phyloP scores from a whole-genome alignment of 1,140 invertebrate species.

The Lanistes nyassanus region DNA sequence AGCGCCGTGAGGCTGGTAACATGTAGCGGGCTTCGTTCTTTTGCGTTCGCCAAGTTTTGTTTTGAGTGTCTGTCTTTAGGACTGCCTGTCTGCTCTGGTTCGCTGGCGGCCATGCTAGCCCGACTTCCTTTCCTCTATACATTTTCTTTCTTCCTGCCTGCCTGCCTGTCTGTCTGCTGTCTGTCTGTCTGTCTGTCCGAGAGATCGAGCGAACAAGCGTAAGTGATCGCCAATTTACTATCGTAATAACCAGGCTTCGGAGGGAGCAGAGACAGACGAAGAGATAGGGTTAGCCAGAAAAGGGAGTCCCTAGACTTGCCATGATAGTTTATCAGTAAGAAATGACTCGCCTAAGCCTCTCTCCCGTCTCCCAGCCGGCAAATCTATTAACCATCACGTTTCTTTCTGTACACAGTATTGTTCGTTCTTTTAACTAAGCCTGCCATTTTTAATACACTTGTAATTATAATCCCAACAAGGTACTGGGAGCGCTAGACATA shows the following conservation, averaged over 20 bases:
- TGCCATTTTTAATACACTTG: no score
- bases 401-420: no score
- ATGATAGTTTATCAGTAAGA: neutral
- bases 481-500: no score
- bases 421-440: no score
- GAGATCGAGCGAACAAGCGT: neutral
- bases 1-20: neutral
- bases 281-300: neutral
- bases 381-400: neutral
- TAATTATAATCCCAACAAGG: no score
- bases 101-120: neutral
- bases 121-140: neutral
- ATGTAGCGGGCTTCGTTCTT: neutral
- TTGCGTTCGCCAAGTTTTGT: neutral
- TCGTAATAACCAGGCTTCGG: no score
- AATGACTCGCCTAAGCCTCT: neutral
- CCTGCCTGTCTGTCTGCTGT: neutral
- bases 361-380: neutral
- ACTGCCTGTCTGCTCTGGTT: neutral
- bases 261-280: no score
- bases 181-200: neutral
- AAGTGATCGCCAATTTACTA: no score
- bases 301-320: neutral
- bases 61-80: no score
- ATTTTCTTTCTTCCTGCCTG: slow-evolving; percentile 1